Evolutionary conservation across 2,113 vertebrate genomes (phyloP).

Genomic region (Pterocles burchelli): DNA sequence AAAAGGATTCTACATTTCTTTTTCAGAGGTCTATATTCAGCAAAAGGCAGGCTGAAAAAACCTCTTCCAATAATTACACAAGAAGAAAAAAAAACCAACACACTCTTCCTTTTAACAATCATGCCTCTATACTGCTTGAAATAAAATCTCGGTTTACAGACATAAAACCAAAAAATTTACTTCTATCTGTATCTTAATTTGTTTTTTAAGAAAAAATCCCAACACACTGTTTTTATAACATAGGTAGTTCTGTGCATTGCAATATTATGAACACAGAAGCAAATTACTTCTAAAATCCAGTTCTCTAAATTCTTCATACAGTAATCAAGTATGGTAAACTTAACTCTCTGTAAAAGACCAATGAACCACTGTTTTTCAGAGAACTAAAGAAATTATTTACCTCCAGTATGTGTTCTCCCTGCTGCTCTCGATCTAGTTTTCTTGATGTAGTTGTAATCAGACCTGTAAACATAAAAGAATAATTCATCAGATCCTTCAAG

Average conservation of each 20-base stretch:
- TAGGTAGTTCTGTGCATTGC: neutral
- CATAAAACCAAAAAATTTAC: neutral
- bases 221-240: neutral
- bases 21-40: neutral
- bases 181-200: neutral
- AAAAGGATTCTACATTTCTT: neutral
- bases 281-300: neutral
- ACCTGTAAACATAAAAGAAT: slow-evolving; percentile 75
- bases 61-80: neutral
- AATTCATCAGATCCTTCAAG: slow-evolving; percentile 10
- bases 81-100: neutral
- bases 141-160: neutral
- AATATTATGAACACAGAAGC: neutral
- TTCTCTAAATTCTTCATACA: neutral
- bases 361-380: neutral
- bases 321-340: neutral
- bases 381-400: slow-evolving; percentile 72
- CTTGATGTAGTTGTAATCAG: slow-evolving; percentile 94
- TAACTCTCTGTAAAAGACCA: neutral
- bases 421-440: slow-evolving; percentile 93
- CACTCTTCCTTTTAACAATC: neutral
- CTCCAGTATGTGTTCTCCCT: slow-evolving; percentile 94
- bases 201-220: neutral
- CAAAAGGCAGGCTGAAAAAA: neutral
- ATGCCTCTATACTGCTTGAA: neutral